Evolutionary conservation across 2,113 vertebrate genomes (phyloP).

Genomic region (Andinoacara biseriatus): DNA sequence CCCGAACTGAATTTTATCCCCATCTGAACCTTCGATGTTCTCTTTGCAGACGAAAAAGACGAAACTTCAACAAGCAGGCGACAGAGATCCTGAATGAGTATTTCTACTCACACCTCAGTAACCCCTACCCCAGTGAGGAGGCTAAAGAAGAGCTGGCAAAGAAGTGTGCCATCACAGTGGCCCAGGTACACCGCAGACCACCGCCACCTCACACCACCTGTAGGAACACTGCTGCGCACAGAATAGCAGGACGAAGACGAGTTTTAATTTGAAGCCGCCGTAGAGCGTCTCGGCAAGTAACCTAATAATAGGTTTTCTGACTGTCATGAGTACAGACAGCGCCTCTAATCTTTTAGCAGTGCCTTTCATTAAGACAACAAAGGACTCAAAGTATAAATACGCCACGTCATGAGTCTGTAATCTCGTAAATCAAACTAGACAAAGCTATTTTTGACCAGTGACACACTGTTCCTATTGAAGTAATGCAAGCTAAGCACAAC

Average conservation of each 20-base stretch:
- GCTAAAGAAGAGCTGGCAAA: slow-evolving; percentile 99
- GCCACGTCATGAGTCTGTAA: slow-evolving; percentile 36
- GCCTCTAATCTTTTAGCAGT: slow-evolving; percentile 50
- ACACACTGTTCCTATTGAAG: slow-evolving; percentile 42
- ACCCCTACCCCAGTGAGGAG: slow-evolving; percentile 99
- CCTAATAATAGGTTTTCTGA: slow-evolving; percentile 35
- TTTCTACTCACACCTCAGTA: slow-evolving; percentile 99
- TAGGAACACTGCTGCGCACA: slow-evolving; percentile 8
- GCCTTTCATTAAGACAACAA: slow-evolving; percentile 54
- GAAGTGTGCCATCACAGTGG: slow-evolving; percentile 98
- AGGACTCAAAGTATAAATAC: slow-evolving; percentile 44
- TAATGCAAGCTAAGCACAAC: slow-evolving; percentile 10
- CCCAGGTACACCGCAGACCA: slow-evolving; percentile 86
- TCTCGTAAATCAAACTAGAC: slow-evolving; percentile 48
- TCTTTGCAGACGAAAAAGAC: slow-evolving; percentile 90
- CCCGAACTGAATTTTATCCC: background rate
- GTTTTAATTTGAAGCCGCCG: slow-evolving; percentile 23
- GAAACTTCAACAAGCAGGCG: slow-evolving; percentile 99
- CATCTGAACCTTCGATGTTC: background rate
- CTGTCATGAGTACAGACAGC: slow-evolving; percentile 54
- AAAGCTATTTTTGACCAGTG: slow-evolving; percentile 58
- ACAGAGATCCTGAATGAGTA: slow-evolving; percentile 99
- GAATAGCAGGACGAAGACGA: background rate
- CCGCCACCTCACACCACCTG: slow-evolving; percentile 22
- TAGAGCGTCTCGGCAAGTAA: slow-evolving; percentile 41